These are phyloP conservation scores for Caenorhabditis macrosperma DNA, from an alignment of 2,888 invertebrate species.

Conservation along the genomic window DNA sequence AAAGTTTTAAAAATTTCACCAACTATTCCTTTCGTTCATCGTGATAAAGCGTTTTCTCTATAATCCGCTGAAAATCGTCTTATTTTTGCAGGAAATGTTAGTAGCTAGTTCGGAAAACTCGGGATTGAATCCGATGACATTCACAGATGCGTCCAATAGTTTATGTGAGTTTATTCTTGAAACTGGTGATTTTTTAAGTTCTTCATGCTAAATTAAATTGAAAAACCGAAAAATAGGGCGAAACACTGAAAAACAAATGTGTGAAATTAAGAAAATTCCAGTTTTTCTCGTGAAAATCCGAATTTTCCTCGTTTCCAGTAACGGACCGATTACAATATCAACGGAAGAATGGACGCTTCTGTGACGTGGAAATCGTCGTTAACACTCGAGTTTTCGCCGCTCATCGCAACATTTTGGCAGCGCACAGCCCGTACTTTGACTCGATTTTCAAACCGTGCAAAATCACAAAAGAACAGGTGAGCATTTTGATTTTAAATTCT, in stretches of 20 bases:
- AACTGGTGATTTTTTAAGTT: not conserved
- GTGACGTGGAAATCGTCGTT: conserved; percentile 84
- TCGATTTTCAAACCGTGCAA: conserved; percentile 83
- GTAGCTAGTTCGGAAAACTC: conserved; percentile 72
- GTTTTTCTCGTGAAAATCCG: not conserved
- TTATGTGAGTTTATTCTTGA: conserved; percentile 57
- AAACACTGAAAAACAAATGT: not conserved
- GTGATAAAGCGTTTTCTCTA: not conserved
- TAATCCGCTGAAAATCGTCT: not conserved
- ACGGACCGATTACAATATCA: conserved; percentile 82
- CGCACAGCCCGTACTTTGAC: conserved; percentile 85
- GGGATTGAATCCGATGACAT: conserved; percentile 81
- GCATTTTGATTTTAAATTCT: not conserved
- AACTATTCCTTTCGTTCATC: not conserved
- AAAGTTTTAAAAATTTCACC: conserved; percentile 5
- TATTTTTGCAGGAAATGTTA: conserved; percentile 56
- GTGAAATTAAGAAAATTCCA: too few species aligned
- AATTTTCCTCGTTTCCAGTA: conserved; percentile 65
- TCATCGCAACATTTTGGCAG: conserved; percentile 85
- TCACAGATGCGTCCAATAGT: conserved; percentile 81
- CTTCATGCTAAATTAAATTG: not conserved
- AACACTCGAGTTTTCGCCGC: conserved; percentile 84
- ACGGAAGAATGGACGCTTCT: conserved; percentile 83
- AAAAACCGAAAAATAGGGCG: not conserved
- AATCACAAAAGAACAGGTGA: conserved; percentile 77